Evolutionary conservation across 2,888 invertebrate genomes (phyloP).

Genomic region (Cantharis flavilabris): DNA sequence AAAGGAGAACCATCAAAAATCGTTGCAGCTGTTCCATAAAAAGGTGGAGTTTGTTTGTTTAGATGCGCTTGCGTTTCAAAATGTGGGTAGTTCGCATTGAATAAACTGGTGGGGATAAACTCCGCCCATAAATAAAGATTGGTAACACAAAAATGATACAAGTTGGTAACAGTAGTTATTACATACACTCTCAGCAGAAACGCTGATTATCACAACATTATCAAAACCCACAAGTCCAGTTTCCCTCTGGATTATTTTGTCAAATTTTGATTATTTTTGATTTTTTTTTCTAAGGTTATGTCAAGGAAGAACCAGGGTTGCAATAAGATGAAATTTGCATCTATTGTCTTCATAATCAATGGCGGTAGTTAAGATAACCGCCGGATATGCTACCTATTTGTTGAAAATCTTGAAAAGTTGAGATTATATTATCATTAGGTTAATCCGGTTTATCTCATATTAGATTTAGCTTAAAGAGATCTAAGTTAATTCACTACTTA

Average conservation of each 20-base stretch:
- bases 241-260: too few species aligned
- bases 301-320: too few species aligned
- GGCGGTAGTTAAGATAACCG: neutral
- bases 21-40: conserved; percentile 48
- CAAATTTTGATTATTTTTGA: too few species aligned
- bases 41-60: conserved; percentile 34
- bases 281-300: too few species aligned
- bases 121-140: conserved; percentile 15
- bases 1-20: conserved; percentile 42
- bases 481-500: neutral
- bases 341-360: neutral
- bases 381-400: neutral
- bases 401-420: neutral
- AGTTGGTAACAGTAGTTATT: conserved; percentile 6
- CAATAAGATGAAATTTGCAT: too few species aligned
- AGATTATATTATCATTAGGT: neutral
- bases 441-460: neutral
- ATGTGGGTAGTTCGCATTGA: conserved; percentile 30
- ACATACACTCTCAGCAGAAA: neutral
- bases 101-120: conserved; percentile 18
- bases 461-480: neutral
- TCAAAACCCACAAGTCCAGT: neutral
- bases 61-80: conserved; percentile 39
- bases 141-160: conserved; percentile 13
- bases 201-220: neutral